phyloP scores from a whole-genome alignment of 2,113 vertebrate genomes.

The Pelecanoides urinatrix region DNA sequence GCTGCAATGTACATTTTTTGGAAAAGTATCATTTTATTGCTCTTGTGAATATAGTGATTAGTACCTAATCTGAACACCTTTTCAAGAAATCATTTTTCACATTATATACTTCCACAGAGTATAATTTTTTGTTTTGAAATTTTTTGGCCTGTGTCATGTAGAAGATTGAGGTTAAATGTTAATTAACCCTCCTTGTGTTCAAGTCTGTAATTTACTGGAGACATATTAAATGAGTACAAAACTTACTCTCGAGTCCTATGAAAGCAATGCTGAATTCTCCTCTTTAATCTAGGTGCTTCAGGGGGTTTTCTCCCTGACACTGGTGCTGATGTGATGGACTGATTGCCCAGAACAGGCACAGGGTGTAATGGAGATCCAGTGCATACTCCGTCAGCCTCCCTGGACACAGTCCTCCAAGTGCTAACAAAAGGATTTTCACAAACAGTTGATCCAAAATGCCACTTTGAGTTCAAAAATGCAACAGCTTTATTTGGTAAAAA shows the following conservation, averaged over 20 bases:
- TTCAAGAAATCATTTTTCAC: not conserved
- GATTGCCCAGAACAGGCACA: not conserved
- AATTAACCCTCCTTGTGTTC: not conserved
- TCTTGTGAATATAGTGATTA: not conserved
- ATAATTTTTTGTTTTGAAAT: not conserved
- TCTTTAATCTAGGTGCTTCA: not conserved
- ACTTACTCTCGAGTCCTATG: not conserved
- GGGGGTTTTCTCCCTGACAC: fast-evolving
- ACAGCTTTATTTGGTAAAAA: not conserved
- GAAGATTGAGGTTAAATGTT: not conserved
- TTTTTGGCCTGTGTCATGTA: not conserved
- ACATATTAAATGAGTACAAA: not conserved
- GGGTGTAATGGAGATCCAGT: not conserved
- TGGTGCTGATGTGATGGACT: not conserved
- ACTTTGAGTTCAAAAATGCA: not conserved
- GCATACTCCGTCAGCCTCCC: no score
- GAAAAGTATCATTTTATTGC: not conserved
- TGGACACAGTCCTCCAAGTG: not conserved
- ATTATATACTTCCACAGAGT: not conserved
- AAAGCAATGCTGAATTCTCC: not conserved
- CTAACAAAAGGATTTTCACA: not conserved
- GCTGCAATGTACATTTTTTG: not conserved
- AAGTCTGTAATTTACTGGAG: not conserved
- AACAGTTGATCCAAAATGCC: not conserved
- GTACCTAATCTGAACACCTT: not conserved